Percentiles rank a stretch among this genome's conserved stretches.
These are phyloP conservation scores for Speoplatyrhinus poulsoni DNA, from an alignment of 2,113 vertebrate genomes.

Conservation along the genomic window DNA sequence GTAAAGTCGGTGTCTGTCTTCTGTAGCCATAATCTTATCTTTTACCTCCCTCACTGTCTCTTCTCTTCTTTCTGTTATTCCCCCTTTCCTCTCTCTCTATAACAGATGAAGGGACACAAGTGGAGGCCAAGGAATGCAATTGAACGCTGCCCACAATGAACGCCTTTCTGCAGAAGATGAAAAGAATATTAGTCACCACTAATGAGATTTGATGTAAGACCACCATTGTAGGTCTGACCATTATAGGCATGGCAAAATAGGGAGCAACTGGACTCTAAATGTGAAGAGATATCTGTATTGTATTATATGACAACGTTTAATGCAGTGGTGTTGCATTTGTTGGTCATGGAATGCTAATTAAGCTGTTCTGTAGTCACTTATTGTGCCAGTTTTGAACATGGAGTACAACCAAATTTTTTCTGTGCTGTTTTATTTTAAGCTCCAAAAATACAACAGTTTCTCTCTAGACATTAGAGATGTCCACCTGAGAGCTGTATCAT, in stretches of 20 bases:
- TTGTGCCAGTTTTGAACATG: constrained; percentile 41
- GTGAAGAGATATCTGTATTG: constrained; percentile 26
- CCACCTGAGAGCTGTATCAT: background rate
- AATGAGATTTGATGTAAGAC: constrained; percentile 62
- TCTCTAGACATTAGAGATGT: background rate
- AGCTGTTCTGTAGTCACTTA: constrained; percentile 27
- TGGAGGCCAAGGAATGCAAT: constrained; percentile 58
- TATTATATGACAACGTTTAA: constrained; percentile 33
- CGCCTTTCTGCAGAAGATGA: constrained; percentile 59
- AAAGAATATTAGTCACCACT: constrained; percentile 65
- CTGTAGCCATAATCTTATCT: constrained; percentile 39
- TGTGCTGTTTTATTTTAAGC: constrained; percentile 39
- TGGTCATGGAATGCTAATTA: constrained; percentile 34
- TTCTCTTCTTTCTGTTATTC: background rate
- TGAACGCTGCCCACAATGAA: constrained; percentile 43
- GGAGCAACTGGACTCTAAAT: constrained; percentile 36
- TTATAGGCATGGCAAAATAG: constrained; percentile 30
- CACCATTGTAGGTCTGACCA: constrained; percentile 45
- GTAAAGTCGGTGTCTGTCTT: constrained; percentile 48
- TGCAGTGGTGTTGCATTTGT: constrained; percentile 36
- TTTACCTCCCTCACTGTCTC: background rate
- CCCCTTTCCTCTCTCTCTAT: constrained; percentile 9
- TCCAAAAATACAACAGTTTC: constrained; percentile 9
- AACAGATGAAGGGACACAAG: constrained; percentile 45
- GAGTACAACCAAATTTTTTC: constrained; percentile 42